Percentiles rank a stretch among this genome's conserved stretches.
Conservation (phyloP, 1,140 invertebrate species). For the Heliconius eleuchia region DNA sequence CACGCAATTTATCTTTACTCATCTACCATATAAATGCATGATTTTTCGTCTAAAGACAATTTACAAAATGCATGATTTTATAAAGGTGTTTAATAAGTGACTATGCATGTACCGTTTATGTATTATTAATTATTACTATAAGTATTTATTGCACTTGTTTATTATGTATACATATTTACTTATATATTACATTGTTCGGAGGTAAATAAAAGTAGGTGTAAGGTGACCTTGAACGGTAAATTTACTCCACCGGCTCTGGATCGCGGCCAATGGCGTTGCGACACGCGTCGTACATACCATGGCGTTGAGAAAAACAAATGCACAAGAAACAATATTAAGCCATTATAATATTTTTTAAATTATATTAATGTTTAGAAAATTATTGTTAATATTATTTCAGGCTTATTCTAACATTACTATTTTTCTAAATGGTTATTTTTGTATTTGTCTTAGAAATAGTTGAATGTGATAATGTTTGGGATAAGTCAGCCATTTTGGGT, state of each 20-base stretch:
- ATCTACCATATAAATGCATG: conserved; percentile 38
- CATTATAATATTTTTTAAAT: background rate
- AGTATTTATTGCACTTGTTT: conserved; percentile 14
- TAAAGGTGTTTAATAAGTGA: conserved; percentile 7
- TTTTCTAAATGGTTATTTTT: background rate
- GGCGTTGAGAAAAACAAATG: conserved; percentile 10
- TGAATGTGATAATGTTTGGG: background rate
- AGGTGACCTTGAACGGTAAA: conserved; percentile 42
- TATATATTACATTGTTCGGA: conserved; percentile 34
- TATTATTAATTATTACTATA: conserved; percentile 14
- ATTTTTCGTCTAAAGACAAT: conserved; percentile 9
- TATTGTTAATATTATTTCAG: background rate
- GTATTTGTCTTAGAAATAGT: background rate
- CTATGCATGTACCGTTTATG: conserved; percentile 30
- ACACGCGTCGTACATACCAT: conserved; percentile 25
- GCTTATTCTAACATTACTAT: background rate
- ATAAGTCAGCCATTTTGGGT: background rate
- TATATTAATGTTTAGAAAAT: background rate
- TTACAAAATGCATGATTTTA: background rate
- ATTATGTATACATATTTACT: conserved; percentile 27
- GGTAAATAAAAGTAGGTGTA: conserved; percentile 34
- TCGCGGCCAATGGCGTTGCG: conserved; percentile 40
- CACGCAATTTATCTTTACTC: conserved; percentile 45
- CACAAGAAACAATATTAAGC: background rate
- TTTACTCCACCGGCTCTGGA: conserved; percentile 42